Conservation (phyloP, 2,113 vertebrate genomes). For the Ornithorhynchus anatinus region DNA sequence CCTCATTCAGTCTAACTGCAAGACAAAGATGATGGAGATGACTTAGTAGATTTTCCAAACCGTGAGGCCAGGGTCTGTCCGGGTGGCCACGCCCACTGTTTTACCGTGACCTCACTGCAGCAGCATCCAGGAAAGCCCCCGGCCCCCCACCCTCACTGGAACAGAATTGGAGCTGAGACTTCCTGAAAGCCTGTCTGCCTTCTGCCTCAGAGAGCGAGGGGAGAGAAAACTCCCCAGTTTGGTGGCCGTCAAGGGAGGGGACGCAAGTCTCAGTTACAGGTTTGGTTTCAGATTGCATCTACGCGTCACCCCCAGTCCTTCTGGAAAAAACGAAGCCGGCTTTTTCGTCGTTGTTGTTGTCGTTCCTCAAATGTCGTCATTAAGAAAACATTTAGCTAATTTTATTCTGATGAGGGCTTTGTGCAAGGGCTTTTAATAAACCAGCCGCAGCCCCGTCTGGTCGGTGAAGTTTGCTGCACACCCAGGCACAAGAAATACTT, state of each 20-base stretch:
- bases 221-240: neutral
- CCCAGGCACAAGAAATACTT: slow-evolving; percentile 70
- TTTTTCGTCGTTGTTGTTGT: neutral
- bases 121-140: no score
- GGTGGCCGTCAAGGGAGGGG: slow-evolving; percentile 19
- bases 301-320: slow-evolving; percentile 55
- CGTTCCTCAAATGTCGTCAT: slow-evolving; percentile 36
- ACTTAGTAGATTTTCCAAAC: no score
- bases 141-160: no score
- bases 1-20: no score
- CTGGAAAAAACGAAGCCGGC: slow-evolving; percentile 61
- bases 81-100: no score
- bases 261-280: slow-evolving; percentile 64
- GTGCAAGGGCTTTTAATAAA: slow-evolving; percentile 36
- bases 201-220: neutral
- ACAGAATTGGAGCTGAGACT: no score
- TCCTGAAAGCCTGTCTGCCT: neutral
- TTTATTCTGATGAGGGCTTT: slow-evolving; percentile 65
- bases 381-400: slow-evolving; percentile 63
- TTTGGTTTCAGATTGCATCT: slow-evolving; percentile 59
- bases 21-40: no score
- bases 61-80: no score
- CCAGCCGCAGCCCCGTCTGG: slow-evolving; percentile 56
- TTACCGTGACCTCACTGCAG: no score
- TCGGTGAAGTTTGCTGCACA: slow-evolving; percentile 47